phyloP scores from a whole-genome alignment of 1,140 invertebrate genomes.

The Oryctes rhinoceros region DNA sequence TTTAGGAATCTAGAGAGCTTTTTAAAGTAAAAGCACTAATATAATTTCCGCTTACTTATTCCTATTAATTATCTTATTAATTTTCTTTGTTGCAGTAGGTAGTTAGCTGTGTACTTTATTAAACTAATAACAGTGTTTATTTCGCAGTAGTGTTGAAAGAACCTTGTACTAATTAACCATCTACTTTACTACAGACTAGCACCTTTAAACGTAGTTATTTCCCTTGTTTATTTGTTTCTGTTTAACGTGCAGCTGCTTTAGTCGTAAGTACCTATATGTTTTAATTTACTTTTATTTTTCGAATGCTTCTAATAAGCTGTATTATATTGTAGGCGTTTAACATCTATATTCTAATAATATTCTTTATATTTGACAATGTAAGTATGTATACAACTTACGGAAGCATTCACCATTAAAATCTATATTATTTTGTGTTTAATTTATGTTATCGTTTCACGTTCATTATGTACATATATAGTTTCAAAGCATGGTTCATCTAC shows the following conservation, averaged over 20 bases:
- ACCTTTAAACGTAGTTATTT: not conserved
- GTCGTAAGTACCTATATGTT: conserved; percentile 30
- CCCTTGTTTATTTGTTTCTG: not conserved
- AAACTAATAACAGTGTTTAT: not conserved
- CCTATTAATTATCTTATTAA: not conserved
- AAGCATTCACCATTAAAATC: conserved; percentile 3
- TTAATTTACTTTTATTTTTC: conserved; percentile 27
- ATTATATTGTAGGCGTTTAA: not conserved
- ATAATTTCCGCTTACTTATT: not conserved
- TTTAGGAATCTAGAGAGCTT: too few relatives aligned
- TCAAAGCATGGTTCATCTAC: conserved; percentile 27
- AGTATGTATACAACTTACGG: not conserved
- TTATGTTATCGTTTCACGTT: conserved; percentile 17
- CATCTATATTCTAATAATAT: too few relatives aligned
- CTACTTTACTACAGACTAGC: conserved; percentile 1
- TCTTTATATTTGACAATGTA: too few relatives aligned
- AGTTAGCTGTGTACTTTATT: conserved; percentile 19
- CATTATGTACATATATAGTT: not conserved
- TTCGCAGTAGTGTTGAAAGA: not conserved
- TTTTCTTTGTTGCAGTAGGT: conserved; percentile 11
- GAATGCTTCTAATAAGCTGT: conserved; percentile 2
- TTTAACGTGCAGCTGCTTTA: conserved; percentile 7
- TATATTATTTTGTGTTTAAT: not conserved
- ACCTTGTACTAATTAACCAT: conserved; percentile 3
- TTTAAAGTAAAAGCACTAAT: not conserved